A percentile compares a stretch with the other conserved stretches of the same genome.
Conservation (phyloP, 2,113 vertebrate genomes). For the Neotoma lepida region DNA sequence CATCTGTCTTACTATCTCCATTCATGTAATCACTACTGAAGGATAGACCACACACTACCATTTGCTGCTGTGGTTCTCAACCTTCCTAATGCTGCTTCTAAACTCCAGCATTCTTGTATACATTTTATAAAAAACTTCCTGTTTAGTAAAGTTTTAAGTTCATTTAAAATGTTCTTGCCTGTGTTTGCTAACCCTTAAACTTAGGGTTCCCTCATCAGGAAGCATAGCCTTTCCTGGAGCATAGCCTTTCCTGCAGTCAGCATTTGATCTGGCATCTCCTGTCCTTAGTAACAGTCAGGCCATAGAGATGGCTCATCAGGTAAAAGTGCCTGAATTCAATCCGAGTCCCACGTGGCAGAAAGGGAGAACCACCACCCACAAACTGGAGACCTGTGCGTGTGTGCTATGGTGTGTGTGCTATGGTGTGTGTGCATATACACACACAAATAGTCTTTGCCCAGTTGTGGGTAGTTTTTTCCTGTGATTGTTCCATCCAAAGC, state of each 20-base stretch:
- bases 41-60: neutral
- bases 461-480: neutral
- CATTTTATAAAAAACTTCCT: neutral
- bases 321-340: neutral
- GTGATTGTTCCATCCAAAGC: neutral
- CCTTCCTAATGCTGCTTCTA: neutral
- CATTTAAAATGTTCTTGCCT: neutral
- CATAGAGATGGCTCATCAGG: neutral
- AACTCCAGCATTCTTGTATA: neutral
- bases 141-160: slow-evolving; percentile 31
- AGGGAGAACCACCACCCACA: too few species aligned
- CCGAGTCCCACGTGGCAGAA: neutral
- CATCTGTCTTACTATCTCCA: slow-evolving; percentile 2
- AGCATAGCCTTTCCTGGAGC: neutral
- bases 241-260: neutral
- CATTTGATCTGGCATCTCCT: neutral
- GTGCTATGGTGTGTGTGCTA: neutral
- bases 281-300: neutral
- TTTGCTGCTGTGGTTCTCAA: neutral
- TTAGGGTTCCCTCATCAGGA: neutral
- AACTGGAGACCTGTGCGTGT: neutral
- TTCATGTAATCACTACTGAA: neutral
- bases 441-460: neutral
- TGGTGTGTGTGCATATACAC: neutral
- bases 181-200: neutral